Conservation (phyloP, 2,888 invertebrate genomes). For the Glyphotaelius pellucidus region DNA sequence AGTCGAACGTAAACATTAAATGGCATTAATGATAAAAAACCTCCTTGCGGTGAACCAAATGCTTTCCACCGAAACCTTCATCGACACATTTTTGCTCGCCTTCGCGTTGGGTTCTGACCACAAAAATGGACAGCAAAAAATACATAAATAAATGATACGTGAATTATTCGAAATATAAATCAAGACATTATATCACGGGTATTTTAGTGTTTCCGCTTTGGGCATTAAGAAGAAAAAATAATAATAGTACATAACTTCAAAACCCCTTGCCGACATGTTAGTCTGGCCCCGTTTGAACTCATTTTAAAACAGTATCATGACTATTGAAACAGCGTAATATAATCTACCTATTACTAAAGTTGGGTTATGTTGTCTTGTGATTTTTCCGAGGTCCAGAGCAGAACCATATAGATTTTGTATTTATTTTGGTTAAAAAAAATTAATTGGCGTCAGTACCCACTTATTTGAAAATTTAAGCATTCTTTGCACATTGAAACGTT, state of each 20-base stretch:
- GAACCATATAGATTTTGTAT: too few species aligned
- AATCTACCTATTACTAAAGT: too few species aligned
- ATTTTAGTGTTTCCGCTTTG: conserved; percentile 42
- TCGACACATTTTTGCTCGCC: neutral
- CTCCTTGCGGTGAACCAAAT: neutral
- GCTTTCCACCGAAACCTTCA: neutral
- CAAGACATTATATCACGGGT: neutral
- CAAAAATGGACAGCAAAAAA: conserved; percentile 16
- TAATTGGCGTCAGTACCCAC: too few species aligned
- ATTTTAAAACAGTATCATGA: neutral
- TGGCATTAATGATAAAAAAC: too few species aligned
- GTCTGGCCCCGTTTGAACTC: neutral
- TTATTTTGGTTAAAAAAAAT: too few species aligned
- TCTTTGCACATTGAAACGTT: too few species aligned
- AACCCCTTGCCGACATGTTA: neutral
- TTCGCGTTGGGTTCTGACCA: conserved; percentile 9
- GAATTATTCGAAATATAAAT: conserved; percentile 18
- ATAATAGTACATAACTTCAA: neutral
- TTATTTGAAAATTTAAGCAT: too few species aligned
- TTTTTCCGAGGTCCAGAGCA: too few species aligned
- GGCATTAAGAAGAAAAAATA: neutral
- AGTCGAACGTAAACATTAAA: too few species aligned
- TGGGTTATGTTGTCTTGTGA: too few species aligned
- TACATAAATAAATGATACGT: conserved; percentile 11
- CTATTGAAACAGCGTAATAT: neutral